phyloP scores from a whole-genome alignment of 1,140 invertebrate species.

The Lasioglossum baleicum region DNA sequence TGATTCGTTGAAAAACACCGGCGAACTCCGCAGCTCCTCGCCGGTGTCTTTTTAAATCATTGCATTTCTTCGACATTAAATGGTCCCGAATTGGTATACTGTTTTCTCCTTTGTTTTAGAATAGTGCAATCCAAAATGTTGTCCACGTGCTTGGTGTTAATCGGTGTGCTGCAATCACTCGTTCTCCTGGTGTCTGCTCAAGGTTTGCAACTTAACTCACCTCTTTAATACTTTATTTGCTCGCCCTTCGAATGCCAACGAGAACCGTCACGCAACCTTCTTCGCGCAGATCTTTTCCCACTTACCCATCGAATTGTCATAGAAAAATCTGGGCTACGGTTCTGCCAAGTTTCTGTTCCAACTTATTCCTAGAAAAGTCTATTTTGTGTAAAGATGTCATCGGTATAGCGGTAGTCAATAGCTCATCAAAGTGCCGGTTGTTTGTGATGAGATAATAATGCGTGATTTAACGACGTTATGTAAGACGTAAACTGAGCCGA shows the following conservation, averaged over 20 bases:
- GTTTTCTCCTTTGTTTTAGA: constrained; percentile 6
- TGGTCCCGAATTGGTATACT: too few species aligned
- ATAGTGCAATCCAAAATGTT: constrained; percentile 4
- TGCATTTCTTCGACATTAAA: too few species aligned
- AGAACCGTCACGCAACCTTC: constrained; percentile 1
- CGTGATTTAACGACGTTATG: too few species aligned
- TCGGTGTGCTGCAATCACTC: constrained; percentile 24
- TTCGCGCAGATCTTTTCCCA: background rate
- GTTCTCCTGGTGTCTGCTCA: constrained; percentile 35
- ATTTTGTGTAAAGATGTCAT: too few species aligned
- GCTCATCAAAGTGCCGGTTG: background rate
- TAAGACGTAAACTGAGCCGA: too few species aligned
- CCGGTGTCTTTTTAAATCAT: too few species aligned
- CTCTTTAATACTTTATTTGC: background rate
- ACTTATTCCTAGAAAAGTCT: too few species aligned
- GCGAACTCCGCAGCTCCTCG: too few species aligned
- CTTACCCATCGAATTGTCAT: background rate
- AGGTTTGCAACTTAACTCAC: constrained; percentile 47
- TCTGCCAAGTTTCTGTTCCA: too few species aligned
- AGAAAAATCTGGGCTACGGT: too few species aligned
- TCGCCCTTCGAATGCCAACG: constrained; percentile 9
- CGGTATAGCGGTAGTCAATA: background rate
- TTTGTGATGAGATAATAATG: background rate
- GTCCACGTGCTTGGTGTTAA: background rate
- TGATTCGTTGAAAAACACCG: background rate